phyloP scores from a whole-genome alignment of 2,113 vertebrate genomes.

The Pterocles burchelli region DNA sequence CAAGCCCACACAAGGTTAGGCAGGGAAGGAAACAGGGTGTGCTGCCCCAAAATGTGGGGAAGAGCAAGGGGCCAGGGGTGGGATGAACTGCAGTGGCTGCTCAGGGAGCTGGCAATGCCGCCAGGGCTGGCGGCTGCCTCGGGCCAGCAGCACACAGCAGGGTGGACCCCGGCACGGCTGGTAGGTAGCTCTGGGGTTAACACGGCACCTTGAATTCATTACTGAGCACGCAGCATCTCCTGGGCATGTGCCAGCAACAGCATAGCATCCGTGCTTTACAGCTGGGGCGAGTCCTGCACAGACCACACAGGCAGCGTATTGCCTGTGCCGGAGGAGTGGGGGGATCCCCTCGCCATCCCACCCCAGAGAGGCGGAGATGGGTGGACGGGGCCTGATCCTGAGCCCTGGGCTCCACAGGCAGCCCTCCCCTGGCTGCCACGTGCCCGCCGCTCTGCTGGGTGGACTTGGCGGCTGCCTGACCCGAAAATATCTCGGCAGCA shows the following conservation, averaged over 20 bases:
- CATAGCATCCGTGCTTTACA: neutral
- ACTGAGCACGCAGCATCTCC: neutral
- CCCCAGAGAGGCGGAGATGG: neutral
- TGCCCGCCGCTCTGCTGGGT: neutral
- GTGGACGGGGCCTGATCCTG: neutral
- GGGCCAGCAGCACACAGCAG: accelerated
- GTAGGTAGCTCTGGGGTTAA: neutral
- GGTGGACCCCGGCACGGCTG: accelerated
- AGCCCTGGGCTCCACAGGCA: neutral
- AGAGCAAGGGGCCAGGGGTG: neutral
- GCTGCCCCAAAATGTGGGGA: neutral
- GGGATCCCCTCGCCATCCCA: accelerated
- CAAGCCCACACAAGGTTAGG: neutral
- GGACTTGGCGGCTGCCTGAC: neutral
- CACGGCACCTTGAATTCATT: neutral
- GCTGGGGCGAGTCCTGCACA: neutral
- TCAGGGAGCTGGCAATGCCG: accelerated
- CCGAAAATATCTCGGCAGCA: neutral
- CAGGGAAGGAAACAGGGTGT: neutral
- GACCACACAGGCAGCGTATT: neutral
- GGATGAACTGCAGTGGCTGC: neutral
- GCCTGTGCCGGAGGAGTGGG: accelerated
- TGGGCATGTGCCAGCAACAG: neutral
- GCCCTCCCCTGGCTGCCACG: accelerated
- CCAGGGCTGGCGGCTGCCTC: accelerated